Base-by-base conservation (phyloP, 2,888 invertebrate genomes). In the Agonopterix heracliana region DNA sequence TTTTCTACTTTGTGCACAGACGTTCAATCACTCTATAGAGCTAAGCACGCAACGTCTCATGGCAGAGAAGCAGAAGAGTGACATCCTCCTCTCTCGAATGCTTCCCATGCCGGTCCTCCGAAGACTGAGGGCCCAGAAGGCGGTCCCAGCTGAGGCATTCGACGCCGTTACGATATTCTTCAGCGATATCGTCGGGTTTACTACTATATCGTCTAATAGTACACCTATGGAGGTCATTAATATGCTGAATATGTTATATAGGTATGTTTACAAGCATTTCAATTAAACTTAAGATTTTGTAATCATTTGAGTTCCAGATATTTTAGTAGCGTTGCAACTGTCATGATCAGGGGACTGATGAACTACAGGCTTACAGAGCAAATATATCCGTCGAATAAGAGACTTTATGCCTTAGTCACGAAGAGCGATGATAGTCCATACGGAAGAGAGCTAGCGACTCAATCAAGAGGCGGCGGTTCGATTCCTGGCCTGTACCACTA, bases 161-260 rank as follows among this genome's bases (percentile, higher is more conserved):
- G 91, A 92, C 49, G 90, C 90, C 0, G 93, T 92, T 44, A 93
- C 93, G 1, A 92, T 93, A 52, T 93, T 92, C 83, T 93, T 93
- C 77, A 92, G 92, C 52, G 93, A 93, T 55, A 92, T 93, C 53
- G 92, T 93, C 34, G 93, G 93, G 2, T 93, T 93, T 67, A 93
- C 93, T 2, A 81, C 80, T 44, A 89, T 93, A 52, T 91, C 92
- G 0, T 90, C 92, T 0, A 79, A 71, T 49, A 91, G 91, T 61
- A 91, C 92, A 0, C 92, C 92, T 0, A 91, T 92, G 90, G 90
- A 93, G 72, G 88, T 91, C 50, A 90, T 91, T 48, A 89, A 89
- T 56, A 91, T 94, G 89, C 87, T 94, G 53, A 94, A 94, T 66
- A 91, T 92, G 70, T 80, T 94, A n/a, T 94, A 94, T 79, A 92